phyloP scores from a whole-genome alignment of 2,797 vertebrate species.

The Takifugu ocellatus region DNA sequence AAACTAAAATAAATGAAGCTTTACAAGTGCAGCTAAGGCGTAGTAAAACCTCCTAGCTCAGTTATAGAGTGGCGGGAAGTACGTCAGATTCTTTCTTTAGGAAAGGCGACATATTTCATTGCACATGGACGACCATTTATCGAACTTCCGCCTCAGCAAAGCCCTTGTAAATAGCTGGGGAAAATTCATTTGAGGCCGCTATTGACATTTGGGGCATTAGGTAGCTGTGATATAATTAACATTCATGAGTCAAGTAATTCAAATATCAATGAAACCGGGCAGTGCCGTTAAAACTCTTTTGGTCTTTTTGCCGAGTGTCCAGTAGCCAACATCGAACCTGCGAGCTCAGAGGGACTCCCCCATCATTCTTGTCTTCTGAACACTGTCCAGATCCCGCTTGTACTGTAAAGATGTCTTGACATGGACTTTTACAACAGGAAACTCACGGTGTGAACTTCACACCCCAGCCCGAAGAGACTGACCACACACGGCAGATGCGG shows the following conservation, averaged over 20 bases:
- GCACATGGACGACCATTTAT: neutral
- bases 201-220: conserved; percentile 74
- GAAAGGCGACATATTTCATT: neutral
- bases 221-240: conserved; percentile 74
- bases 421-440: conserved; percentile 11
- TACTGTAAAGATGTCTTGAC: conserved; percentile 11
- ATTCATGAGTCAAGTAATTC: conserved; percentile 79
- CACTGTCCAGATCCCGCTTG: neutral
- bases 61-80: too few species aligned
- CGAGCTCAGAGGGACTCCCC: neutral
- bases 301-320: conserved; percentile 29
- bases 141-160: neutral
- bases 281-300: conserved; percentile 54
- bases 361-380: neutral
- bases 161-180: conserved; percentile 25
- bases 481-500: neutral
- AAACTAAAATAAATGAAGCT: neutral
- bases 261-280: conserved; percentile 72
- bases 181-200: conserved; percentile 51
- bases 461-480: conserved; percentile 13
- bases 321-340: conserved; percentile 33
- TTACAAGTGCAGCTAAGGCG: too few species aligned
- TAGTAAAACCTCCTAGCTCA: too few species aligned
- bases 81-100: neutral
- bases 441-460: conserved; percentile 13